Evolutionary conservation across 1,140 invertebrate genomes (phyloP).

Genomic region (Cepaea nemoralis): DNA sequence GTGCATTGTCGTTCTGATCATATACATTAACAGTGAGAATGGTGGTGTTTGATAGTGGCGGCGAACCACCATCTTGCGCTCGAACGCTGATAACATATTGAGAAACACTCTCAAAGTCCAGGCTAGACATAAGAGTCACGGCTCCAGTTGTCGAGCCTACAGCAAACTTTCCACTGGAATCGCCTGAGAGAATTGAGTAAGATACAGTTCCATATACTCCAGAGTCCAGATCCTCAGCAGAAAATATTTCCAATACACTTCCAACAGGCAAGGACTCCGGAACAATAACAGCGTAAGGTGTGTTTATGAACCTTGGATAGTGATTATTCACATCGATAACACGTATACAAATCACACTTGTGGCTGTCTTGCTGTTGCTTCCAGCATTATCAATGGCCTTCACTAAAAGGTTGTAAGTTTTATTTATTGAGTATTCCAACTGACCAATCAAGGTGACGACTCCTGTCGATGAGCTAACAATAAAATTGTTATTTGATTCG

Average conservation of each 20-base stretch:
- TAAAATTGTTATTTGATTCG: not conserved
- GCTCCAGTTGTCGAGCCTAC: conserved; percentile 24
- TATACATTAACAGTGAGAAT: conserved; percentile 36
- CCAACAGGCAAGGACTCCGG: conserved; percentile 81
- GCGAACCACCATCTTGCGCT: conserved; percentile 17
- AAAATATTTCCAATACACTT: conserved; percentile 82
- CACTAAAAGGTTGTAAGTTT: not conserved
- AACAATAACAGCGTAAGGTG: conserved; percentile 71
- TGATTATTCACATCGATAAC: conserved; percentile 50
- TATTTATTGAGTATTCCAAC: not conserved
- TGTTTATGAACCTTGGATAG: conserved; percentile 54
- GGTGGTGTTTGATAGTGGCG: conserved; percentile 4
- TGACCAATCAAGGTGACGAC: not conserved
- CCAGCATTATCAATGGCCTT: conserved; percentile 6
- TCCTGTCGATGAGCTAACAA: not conserved
- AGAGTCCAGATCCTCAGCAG: conserved; percentile 87
- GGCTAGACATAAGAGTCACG: not conserved
- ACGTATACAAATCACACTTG: conserved; percentile 24
- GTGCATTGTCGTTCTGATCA: conserved; percentile 43
- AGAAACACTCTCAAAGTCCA: conserved; percentile 29
- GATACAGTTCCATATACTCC: not conserved
- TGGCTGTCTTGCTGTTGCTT: not conserved
- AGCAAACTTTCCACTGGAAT: conserved; percentile 2
- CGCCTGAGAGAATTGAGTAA: conserved; percentile 28
- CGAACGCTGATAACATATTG: not conserved